Evolutionary conservation across 2,797 vertebrate genomes (phyloP).

Genomic region (Thunnus albacares): DNA sequence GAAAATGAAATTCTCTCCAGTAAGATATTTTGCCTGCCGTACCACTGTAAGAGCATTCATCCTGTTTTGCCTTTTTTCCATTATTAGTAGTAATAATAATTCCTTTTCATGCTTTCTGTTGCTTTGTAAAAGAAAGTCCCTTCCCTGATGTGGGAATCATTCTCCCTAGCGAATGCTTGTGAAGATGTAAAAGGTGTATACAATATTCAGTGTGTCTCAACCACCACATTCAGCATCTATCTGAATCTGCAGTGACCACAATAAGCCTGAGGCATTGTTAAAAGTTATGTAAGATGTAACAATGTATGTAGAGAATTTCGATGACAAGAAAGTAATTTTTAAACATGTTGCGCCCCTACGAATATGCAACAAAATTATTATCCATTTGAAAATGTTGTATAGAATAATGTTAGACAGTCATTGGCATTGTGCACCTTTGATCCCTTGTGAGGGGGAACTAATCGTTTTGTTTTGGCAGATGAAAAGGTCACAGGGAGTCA

Average conservation of each 20-base stretch:
- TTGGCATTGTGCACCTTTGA: slow-evolving; percentile 19
- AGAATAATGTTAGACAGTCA: slow-evolving; percentile 7
- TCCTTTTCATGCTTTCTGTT: background rate
- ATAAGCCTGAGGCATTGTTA: background rate
- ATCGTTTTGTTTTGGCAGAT: slow-evolving; percentile 51
- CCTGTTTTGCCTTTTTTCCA: background rate
- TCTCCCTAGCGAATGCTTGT: background rate
- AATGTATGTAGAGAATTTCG: background rate
- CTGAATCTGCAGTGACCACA: background rate
- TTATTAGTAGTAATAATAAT: background rate
- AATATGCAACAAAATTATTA: slow-evolving; percentile 6
- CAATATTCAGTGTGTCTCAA: background rate
- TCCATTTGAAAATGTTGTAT: background rate
- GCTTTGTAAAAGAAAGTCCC: background rate
- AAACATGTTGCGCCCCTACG: no score
- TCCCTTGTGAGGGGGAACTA: slow-evolving; percentile 21
- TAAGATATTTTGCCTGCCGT: slow-evolving; percentile 22
- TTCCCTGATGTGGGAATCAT: background rate
- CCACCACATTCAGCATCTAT: background rate
- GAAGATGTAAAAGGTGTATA: background rate
- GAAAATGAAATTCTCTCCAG: slow-evolving; percentile 38
- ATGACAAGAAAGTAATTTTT: background rate
- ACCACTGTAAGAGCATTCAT: slow-evolving; percentile 8
- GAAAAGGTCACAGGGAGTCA: slow-evolving; percentile 63
- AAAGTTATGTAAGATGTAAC: background rate